Percentiles rank a stretch among this genome's conserved stretches.
phyloP scores from a whole-genome alignment of 2,797 vertebrate genomes.

The Zenarchopterus dispar region DNA sequence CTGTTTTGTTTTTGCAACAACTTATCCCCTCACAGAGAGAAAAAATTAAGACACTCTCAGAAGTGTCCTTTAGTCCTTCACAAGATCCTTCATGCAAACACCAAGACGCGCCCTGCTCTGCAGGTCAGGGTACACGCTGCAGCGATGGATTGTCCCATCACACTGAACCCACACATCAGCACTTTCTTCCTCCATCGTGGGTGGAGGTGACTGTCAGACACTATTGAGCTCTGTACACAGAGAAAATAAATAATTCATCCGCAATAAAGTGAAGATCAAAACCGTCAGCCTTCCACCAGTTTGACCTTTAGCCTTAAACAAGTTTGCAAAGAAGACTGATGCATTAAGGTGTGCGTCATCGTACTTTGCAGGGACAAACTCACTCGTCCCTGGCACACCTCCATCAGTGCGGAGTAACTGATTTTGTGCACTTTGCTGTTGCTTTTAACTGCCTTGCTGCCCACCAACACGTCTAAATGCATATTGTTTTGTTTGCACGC shows the following conservation, averaged over 20 bases:
- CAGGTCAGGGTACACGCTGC: slow-evolving; percentile 59
- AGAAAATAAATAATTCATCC: slow-evolving; percentile 51
- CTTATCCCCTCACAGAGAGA: background rate
- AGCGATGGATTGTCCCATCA: slow-evolving; percentile 60
- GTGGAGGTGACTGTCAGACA: slow-evolving; percentile 26
- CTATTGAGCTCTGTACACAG: slow-evolving; percentile 18
- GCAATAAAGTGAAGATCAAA: slow-evolving; percentile 7
- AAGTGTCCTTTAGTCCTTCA: background rate
- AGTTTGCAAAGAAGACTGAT: slow-evolving; percentile 1
- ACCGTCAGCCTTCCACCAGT: slow-evolving; percentile 3
- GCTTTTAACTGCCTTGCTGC: slow-evolving; percentile 36
- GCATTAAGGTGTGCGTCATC: slow-evolving; percentile 10
- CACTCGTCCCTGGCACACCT: background rate
- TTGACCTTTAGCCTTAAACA: slow-evolving; percentile 3
- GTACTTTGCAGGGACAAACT: slow-evolving; percentile 9
- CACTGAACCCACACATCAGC: slow-evolving; percentile 50
- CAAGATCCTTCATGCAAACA: slow-evolving; percentile 12
- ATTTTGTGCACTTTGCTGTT: slow-evolving; percentile 26
- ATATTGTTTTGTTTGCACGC: slow-evolving; percentile 31
- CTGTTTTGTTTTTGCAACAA: background rate
- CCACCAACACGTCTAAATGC: background rate
- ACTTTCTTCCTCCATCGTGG: slow-evolving; percentile 39
- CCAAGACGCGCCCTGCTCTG: slow-evolving; percentile 26
- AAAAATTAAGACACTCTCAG: background rate
- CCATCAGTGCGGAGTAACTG: slow-evolving; percentile 46